Evolutionary conservation across 1,140 invertebrate genomes (phyloP), one percentile per base, ranked within the genome.

Genomic region (Lasioglossum albipes): DNA sequence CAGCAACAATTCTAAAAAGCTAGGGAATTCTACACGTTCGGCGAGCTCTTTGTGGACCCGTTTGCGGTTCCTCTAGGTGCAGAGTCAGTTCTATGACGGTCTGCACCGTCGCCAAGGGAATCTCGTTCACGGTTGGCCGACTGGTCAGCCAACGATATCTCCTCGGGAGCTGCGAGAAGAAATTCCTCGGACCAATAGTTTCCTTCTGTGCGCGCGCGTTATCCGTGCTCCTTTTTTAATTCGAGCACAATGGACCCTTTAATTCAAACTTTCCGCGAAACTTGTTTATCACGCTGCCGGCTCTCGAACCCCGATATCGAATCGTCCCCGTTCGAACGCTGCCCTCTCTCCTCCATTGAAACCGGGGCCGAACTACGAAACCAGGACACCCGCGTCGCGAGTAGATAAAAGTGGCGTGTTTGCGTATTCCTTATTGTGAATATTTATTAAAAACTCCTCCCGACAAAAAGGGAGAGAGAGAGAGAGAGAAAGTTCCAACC

Each of bases 281-380:
- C 62, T 65, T 65, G 62, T 65, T 65, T 65, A 41, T 65, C 62
- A 20, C 52, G 52, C 52, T 65, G 13, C 61, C 61, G 18, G 31
- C 6, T 31, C 16, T 65, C 13, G 31, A 20, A 7, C 31, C 42
- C 9, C 62, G 62, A 65, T 65, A 65, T 27, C 16, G 62, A 65
- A 18, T 65, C 62, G 62, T 41, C 62, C 31, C 20, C 31, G 62
- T 65, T 65, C 18, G 16, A 9, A 20, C 18, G 16, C 16, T 7
- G 7, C 6, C 2, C 31, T 18, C 10, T 10, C 20, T 16, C n/a
- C n/a, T 16, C 16, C 7, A 41, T 65, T 65, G 27, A 36, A 65
- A 20, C 18, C 5, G 27, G 45, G 13, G 3, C 9, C 18, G 18
- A 64, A 64, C 13, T 65, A 31, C 52, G n/a, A 65, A 65, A 65